These are phyloP conservation scores for Resseliella maxima DNA, from an alignment of 2,888 invertebrate genomes.

Conservation along the genomic window DNA sequence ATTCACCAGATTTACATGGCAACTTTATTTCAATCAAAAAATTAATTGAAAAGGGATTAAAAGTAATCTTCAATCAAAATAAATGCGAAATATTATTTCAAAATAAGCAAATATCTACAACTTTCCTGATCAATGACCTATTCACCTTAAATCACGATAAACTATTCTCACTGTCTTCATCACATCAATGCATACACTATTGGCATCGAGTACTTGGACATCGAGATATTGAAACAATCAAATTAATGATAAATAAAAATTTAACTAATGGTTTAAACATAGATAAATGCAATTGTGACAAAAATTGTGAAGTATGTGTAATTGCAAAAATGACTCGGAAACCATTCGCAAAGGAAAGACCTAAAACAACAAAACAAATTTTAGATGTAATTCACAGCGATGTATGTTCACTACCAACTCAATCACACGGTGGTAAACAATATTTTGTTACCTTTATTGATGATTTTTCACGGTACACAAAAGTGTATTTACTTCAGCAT, in stretches of 20 bases:
- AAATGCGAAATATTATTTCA: neutral
- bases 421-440: constrained; percentile 29
- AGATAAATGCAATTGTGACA: neutral
- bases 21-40: neutral
- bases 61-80: no score
- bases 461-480: neutral
- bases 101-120: constrained; percentile 33
- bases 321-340: constrained; percentile 11
- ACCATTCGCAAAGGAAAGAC: constrained; percentile 53
- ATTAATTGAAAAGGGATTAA: no score
- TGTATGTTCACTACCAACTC: constrained; percentile 27
- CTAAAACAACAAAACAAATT: neutral
- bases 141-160: neutral
- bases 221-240: neutral
- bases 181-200: constrained; percentile 47
- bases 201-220: constrained; percentile 45
- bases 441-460: constrained; percentile 36
- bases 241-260: neutral
- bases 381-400: constrained; percentile 55
- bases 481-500: neutral
- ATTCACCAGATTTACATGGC: no score
- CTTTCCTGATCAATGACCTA: constrained; percentile 53
- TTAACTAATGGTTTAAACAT: neutral
- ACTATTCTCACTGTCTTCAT: neutral
- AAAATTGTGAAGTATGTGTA: constrained; percentile 3